A percentile compares a stretch with the other conserved stretches of the same genome.
These are phyloP conservation scores for Asobara japonica DNA, from an alignment of 1,140 invertebrate genomes.

Conservation along the genomic window DNA sequence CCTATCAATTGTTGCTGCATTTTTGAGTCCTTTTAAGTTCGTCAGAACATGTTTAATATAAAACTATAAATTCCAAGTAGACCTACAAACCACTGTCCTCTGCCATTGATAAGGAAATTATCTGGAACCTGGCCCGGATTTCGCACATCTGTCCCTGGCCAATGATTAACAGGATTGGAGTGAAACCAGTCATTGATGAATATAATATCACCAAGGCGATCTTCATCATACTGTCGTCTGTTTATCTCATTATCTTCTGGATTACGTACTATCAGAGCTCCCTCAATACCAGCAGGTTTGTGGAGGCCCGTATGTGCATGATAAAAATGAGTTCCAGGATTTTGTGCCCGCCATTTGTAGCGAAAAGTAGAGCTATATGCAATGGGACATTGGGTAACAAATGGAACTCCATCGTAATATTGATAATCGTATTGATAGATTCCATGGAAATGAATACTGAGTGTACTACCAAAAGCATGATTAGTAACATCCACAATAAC, in stretches of 20 bases:
- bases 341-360: slow-evolving; percentile 78
- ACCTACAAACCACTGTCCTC: slow-evolving; percentile 27
- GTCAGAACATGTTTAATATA: too few relatives aligned
- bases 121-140: slow-evolving; percentile 60
- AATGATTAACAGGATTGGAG: slow-evolving; percentile 79
- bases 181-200: slow-evolving; percentile 87
- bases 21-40: too few relatives aligned
- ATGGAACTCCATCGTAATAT: slow-evolving; percentile 91
- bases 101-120: slow-evolving; percentile 33
- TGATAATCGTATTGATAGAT: slow-evolving; percentile 83
- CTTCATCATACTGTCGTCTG: slow-evolving; percentile 80
- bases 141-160: slow-evolving; percentile 71
- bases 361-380: slow-evolving; percentile 83
- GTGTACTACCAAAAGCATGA: slow-evolving; percentile 80
- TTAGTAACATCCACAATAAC: slow-evolving; percentile 88
- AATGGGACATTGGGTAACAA: slow-evolving; percentile 91
- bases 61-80: not conserved
- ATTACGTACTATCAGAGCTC: slow-evolving; percentile 75
- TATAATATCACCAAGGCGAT: slow-evolving; percentile 83
- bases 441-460: slow-evolving; percentile 90
- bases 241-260: slow-evolving; percentile 79
- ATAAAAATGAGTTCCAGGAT: slow-evolving; percentile 86
- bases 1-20: too few relatives aligned
- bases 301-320: slow-evolving; percentile 89
- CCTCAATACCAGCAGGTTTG: slow-evolving; percentile 86